Evolutionary conservation across 2,888 invertebrate species (phyloP).

Genomic region (Teinopalpus imperialis): DNA sequence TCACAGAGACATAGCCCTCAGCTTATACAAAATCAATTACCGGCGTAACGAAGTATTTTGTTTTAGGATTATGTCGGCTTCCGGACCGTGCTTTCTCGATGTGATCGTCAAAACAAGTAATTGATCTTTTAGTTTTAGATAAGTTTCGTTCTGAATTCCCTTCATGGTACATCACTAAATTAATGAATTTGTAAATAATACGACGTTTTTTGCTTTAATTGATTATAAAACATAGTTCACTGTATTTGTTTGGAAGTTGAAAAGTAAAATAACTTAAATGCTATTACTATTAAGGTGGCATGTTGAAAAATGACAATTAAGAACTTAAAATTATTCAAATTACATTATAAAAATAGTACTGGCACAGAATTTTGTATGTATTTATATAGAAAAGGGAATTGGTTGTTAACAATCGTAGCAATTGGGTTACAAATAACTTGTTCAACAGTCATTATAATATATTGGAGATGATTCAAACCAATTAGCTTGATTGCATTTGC

Average conservation of each 20-base stretch:
- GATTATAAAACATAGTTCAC: too few species aligned
- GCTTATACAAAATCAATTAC: slow-evolving; percentile 12
- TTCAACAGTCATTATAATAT: slow-evolving; percentile 3
- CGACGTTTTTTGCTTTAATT: too few species aligned
- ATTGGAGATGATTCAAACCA: slow-evolving; percentile 10
- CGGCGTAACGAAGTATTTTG: slow-evolving; percentile 16
- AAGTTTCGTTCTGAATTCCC: slow-evolving; percentile 47
- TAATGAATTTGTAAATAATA: too few species aligned
- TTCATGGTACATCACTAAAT: slow-evolving; percentile 28
- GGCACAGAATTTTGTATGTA: too few species aligned
- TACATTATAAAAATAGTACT: too few species aligned
- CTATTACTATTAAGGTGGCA: too few species aligned
- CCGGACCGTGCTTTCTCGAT: slow-evolving; percentile 33
- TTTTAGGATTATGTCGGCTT: slow-evolving; percentile 42
- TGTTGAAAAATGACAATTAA: too few species aligned
- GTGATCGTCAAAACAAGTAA: slow-evolving; percentile 60
- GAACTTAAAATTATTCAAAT: too few species aligned
- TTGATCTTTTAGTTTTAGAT: slow-evolving; percentile 55
- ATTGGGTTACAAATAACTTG: slow-evolving; percentile 7
- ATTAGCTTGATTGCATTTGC: slow-evolving; percentile 23
- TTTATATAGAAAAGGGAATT: too few species aligned
- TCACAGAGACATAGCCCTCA: too few species aligned
- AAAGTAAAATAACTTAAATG: too few species aligned
- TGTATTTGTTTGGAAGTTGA: too few species aligned
- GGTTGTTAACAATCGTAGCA: slow-evolving; percentile 30